A percentile compares a stretch with the other conserved stretches of the same genome.
phyloP scores from a whole-genome alignment of 2,113 vertebrate species.

The Chaetorhynchus papuensis region DNA sequence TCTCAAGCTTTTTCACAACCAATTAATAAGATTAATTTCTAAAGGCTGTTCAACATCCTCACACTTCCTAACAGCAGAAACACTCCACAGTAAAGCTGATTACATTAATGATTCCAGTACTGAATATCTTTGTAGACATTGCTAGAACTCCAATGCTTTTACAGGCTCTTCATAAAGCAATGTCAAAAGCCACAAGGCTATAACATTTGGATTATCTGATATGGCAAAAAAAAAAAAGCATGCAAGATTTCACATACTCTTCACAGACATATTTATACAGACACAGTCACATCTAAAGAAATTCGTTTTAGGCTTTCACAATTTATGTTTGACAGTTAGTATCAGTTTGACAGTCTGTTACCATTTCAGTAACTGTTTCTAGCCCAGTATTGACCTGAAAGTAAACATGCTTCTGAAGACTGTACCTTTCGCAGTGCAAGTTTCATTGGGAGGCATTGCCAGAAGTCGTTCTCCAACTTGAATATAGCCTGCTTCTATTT shows the following conservation, averaged over 20 bases:
- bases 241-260: constrained; percentile 8
- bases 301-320: constrained; percentile 75
- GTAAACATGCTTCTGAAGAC: constrained; percentile 31
- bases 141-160: background rate
- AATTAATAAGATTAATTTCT: background rate
- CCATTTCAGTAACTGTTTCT: constrained; percentile 73
- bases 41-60: background rate
- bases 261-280: constrained; percentile 45
- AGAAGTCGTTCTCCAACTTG: constrained; percentile 89
- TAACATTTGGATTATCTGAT: constrained; percentile 10
- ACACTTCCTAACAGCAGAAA: background rate
- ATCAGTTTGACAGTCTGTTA: constrained; percentile 77
- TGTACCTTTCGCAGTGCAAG: constrained; percentile 94
- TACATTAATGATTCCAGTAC: background rate
- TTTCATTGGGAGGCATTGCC: constrained; percentile 96
- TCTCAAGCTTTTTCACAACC: background rate
- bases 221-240: background rate
- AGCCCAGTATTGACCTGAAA: constrained; percentile 62
- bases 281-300: constrained; percentile 73
- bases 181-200: constrained; percentile 13
- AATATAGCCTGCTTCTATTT: constrained; percentile 94
- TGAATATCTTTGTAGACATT: background rate
- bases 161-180: background rate
- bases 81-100: background rate
- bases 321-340: constrained; percentile 79